A percentile compares a stretch with the other conserved stretches of the same genome.
phyloP scores from a whole-genome alignment of 2,888 invertebrate genomes.

The Heliconius sara region DNA sequence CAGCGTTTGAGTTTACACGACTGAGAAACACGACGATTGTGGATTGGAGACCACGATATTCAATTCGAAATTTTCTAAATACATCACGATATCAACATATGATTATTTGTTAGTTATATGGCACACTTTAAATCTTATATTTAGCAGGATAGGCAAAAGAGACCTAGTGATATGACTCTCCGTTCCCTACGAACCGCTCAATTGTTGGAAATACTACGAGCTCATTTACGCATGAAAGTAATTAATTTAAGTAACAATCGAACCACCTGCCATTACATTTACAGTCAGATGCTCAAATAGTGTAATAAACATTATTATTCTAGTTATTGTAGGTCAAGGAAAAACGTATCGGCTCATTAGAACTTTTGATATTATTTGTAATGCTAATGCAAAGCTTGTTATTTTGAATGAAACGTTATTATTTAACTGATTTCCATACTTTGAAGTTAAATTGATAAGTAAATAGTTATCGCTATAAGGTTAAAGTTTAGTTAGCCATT shows the following conservation, averaged over 20 bases:
- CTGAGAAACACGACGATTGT: too few relatives aligned
- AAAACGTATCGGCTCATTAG: slow-evolving; percentile 42
- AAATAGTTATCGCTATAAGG: not conserved
- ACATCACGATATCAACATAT: too few relatives aligned
- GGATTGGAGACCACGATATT: too few relatives aligned
- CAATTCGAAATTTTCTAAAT: too few relatives aligned
- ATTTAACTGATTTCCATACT: not conserved
- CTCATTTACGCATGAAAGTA: not conserved
- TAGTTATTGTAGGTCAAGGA: slow-evolving; percentile 36
- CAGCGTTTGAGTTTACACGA: too few relatives aligned
- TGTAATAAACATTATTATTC: slow-evolving; percentile 29
- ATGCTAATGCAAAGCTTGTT: not conserved
- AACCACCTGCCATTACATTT: not conserved
- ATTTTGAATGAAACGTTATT: not conserved
- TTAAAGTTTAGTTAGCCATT: not conserved
- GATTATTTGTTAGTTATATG: too few relatives aligned
- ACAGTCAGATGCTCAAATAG: slow-evolving; percentile 21
- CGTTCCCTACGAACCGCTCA: not conserved
- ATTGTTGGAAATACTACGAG: not conserved
- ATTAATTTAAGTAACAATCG: not conserved
- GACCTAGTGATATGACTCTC: not conserved
- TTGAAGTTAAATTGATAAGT: not conserved
- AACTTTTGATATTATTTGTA: not conserved
- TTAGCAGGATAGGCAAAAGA: too few relatives aligned
- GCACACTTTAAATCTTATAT: too few relatives aligned